phyloP scores from a whole-genome alignment of 2,888 invertebrate species.

The Idaea aversata region DNA sequence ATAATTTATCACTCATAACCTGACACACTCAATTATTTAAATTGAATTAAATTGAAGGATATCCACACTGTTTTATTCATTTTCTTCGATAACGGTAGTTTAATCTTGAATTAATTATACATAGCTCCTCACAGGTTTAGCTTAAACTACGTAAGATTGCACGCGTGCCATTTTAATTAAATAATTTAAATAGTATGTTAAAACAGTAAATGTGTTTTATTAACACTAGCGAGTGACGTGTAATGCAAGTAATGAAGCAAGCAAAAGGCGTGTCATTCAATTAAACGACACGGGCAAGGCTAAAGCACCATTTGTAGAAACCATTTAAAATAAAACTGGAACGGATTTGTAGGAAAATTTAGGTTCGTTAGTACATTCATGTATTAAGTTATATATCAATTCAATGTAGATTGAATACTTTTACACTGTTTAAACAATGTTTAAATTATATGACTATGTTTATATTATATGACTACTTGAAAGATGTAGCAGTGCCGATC shows the following conservation, averaged over 20 bases:
- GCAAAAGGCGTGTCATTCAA: slow-evolving; percentile 28
- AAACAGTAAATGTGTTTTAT: neutral
- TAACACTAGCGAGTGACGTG: neutral
- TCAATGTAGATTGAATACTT: neutral
- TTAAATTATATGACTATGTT: no score
- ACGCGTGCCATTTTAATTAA: no score
- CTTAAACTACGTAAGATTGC: neutral
- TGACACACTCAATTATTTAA: neutral
- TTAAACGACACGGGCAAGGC: slow-evolving; percentile 33
- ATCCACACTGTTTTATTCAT: neutral
- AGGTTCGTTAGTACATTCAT: slow-evolving; percentile 5
- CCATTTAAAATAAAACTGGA: slow-evolving; percentile 23
- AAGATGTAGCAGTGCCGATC: no score
- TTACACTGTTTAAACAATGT: no score
- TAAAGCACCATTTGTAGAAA: slow-evolving; percentile 26
- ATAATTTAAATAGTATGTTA: no score
- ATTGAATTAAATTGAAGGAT: neutral
- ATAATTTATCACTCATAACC: neutral
- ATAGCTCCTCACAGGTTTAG: slow-evolving; percentile 8
- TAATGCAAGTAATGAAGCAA: slow-evolving; percentile 13
- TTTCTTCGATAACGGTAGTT: neutral
- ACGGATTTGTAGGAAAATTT: slow-evolving; percentile 19
- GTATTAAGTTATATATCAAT: neutral
- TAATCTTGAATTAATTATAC: neutral
- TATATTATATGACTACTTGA: no score